Evolutionary conservation across 2,888 invertebrate species (phyloP).

Genomic region (Drosophila demipolita): DNA sequence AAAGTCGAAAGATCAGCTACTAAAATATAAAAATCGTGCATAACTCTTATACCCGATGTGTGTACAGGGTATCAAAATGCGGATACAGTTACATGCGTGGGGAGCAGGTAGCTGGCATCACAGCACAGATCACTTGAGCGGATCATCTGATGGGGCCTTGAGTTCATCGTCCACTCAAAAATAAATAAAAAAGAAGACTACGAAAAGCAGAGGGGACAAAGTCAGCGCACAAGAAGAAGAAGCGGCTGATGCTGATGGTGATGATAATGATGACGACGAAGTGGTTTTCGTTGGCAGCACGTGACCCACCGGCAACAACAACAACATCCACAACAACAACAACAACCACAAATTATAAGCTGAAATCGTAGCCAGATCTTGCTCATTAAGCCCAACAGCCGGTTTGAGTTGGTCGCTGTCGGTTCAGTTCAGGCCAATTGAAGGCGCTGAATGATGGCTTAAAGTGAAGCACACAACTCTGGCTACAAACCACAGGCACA

Average conservation of each 20-base stretch:
- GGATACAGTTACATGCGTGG: conserved; percentile 27
- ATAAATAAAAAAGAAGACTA: not conserved
- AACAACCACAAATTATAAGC: conserved; percentile 3
- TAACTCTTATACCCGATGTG: not conserved
- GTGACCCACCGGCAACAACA: conserved; percentile 44
- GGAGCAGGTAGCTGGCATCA: conserved; percentile 14
- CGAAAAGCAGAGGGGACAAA: conserved; percentile 3
- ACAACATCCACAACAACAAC: not conserved
- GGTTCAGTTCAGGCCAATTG: conserved; percentile 48
- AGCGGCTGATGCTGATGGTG: conserved; percentile 29
- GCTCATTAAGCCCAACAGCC: conserved; percentile 62
- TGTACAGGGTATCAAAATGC: conserved; percentile 11
- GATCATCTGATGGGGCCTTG: conserved; percentile 56
- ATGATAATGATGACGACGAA: conserved; percentile 26
- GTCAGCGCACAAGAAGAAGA: not conserved
- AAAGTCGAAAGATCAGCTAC: no score
- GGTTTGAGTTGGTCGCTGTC: conserved; percentile 45
- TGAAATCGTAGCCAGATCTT: conserved; percentile 16
- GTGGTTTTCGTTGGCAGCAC: conserved; percentile 45
- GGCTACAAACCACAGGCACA: conserved; percentile 20
- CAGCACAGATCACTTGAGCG: conserved; percentile 16
- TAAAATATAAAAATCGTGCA: no score
- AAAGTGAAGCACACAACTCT: conserved; percentile 12
- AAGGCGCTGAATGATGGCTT: conserved; percentile 30
- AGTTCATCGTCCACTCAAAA: conserved; percentile 25